Conservation (phyloP, 2,797 vertebrate genomes). For the Scyliorhinus canicula region DNA sequence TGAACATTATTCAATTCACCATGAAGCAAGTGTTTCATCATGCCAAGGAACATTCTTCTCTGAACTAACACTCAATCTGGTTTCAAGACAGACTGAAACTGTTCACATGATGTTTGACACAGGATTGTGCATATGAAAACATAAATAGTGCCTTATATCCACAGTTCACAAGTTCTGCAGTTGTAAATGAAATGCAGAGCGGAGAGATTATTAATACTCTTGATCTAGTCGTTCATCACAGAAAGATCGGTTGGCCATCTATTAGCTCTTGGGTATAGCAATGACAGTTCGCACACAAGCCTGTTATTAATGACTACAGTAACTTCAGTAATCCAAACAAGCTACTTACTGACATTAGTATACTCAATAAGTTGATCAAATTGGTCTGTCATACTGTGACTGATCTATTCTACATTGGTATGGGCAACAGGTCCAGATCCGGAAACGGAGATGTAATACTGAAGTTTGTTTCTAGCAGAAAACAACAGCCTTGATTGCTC, state of each 20-base stretch:
- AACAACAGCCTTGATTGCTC: background rate
- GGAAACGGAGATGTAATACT: background rate
- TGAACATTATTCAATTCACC: background rate
- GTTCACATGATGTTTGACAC: background rate
- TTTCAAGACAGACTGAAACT: background rate
- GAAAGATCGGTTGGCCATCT: background rate
- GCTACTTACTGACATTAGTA: background rate
- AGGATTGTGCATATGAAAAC: background rate
- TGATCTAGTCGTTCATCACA: background rate
- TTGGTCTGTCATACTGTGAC: too few relatives aligned
- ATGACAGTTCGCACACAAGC: background rate
- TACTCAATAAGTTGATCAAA: background rate
- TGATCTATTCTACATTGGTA: background rate
- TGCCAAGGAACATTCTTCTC: too few relatives aligned
- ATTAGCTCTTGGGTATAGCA: background rate
- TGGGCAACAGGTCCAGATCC: background rate
- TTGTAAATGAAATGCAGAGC: background rate
- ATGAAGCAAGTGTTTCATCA: background rate
- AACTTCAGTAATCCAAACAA: background rate
- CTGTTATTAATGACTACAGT: background rate
- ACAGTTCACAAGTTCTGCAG: background rate
- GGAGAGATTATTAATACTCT: background rate
- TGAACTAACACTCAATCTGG: too few relatives aligned
- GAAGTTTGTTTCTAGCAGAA: background rate
- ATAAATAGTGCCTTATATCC: background rate